Base-by-base conservation (phyloP, 92 coral and sea anemone species). In the Heteractis magnifica region DNA sequence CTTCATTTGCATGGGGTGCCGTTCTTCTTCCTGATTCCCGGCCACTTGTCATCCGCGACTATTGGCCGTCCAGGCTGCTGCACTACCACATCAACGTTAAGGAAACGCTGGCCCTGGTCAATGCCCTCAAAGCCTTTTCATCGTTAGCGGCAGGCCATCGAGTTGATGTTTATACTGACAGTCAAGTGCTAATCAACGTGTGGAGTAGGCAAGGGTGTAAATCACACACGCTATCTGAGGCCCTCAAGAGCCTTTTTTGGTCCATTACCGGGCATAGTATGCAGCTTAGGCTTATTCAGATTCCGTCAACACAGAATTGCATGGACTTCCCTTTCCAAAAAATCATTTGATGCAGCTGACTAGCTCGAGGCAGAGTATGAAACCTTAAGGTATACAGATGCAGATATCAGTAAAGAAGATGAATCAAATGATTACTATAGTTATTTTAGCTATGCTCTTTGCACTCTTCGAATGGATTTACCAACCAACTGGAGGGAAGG, bases 1-100 rank as follows among this genome's bases (percentile, higher is more conserved):
- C 91, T 16, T 52, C 78, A 4, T 88, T 58, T 53, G 91, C 87
- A 20, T 86, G 89, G 89, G 87, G 92, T 0, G 84, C 86, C 10
- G 84, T 76, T 23, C 81, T 89, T 34, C 52, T 71, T 71, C 87
- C 84, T 13, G 87, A 74, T 53, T 56, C 88, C 41, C 51, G 80
- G 23, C 49, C 77, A 15, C 18, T 81, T 49, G 72, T 50, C 44
- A 78, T 71, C 64, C 86, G 60, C 50, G 89, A 86, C 56, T 89
- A 89, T 81, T 89, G 86, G 84, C 73, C 41, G 6, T 13, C 6
- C 4, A 12, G 16, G 41, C 49, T 55, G 65, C 14, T 78, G 19
- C 8, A 76, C 26, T 44, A 58, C 15, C 82, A 80, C 82, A 85
- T 85, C 62, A 88, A 77, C 19, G 64, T 75, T n/a, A 88, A 88